Percentiles rank a stretch among this genome's conserved stretches.
Evolutionary conservation across 37 sponge, comb jelly and placozoan genomes (phyloP).

Genomic region (Aphrocallistes beatrix): DNA sequence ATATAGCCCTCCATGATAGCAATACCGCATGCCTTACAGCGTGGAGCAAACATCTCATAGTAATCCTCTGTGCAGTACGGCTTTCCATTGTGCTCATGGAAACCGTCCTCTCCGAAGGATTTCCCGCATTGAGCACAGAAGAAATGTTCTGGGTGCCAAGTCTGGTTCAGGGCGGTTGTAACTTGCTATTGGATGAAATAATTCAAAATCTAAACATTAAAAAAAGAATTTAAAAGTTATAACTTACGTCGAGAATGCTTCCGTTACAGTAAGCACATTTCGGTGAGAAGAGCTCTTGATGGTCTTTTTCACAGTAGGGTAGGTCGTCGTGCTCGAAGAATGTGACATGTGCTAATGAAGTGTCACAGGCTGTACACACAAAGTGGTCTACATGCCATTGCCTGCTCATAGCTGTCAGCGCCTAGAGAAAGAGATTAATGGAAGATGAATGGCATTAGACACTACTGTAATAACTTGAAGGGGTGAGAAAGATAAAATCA

Average conservation of each 20-base stretch:
- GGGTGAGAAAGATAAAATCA: neutral
- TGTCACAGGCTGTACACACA: conserved; percentile 69
- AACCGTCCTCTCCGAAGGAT: conserved; percentile 72
- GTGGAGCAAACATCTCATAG: conserved; percentile 92
- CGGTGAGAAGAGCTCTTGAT: conserved; percentile 88
- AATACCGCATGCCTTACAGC: conserved; percentile 73
- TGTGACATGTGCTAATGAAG: conserved; percentile 47
- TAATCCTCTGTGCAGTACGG: conserved; percentile 93
- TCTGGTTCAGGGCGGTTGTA: conserved; percentile 83
- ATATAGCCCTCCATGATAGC: conserved; percentile 89
- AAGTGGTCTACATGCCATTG: conserved; percentile 98
- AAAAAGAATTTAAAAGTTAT: neutral
- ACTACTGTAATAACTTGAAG: neutral
- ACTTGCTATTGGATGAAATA: conserved; percentile 45
- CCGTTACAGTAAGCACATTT: conserved; percentile 94
- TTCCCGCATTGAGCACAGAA: conserved; percentile 91
- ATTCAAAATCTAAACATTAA: neutral
- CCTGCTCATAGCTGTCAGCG: conserved; percentile 69
- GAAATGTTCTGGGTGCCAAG: conserved; percentile 99
- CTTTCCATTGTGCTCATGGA: conserved; percentile 88
- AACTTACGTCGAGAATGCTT: conserved; percentile 79
- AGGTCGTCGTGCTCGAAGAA: conserved; percentile 80
- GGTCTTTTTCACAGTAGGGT: conserved; percentile 97
- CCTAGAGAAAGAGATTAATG: conserved; percentile 4
- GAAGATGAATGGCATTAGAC: neutral